phyloP scores from a whole-genome alignment of 2,797 vertebrate genomes.

The Gypaetus barbatus region DNA sequence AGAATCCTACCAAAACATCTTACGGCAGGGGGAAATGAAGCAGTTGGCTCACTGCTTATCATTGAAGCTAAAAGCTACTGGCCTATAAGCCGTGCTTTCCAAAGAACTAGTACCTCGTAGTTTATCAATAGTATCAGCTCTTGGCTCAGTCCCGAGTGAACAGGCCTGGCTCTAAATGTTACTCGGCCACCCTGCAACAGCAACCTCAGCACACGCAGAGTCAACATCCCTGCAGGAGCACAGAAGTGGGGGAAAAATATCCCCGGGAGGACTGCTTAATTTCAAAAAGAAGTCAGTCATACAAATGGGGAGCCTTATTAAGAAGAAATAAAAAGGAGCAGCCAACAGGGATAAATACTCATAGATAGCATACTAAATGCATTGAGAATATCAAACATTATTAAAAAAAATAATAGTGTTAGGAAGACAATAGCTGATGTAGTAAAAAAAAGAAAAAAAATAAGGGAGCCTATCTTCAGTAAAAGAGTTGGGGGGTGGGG shows the following conservation, averaged over 20 bases:
- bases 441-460: background rate
- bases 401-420: background rate
- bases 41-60: background rate
- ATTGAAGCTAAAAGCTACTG: background rate
- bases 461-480: background rate
- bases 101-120: background rate
- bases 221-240: background rate
- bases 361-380: background rate
- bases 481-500: background rate
- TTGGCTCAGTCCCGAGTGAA: rapidly evolving
- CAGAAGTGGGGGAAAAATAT: background rate
- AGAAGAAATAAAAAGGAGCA: background rate
- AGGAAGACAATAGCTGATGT: background rate
- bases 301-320: background rate
- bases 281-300: background rate
- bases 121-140: background rate
- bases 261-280: background rate
- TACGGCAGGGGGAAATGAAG: background rate
- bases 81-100: background rate
- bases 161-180: background rate
- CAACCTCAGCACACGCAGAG: rapidly evolving
- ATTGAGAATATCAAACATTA: background rate
- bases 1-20: background rate
- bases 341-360: background rate
- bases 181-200: background rate